Evolutionary conservation across 2,888 invertebrate genomes (phyloP).

Genomic region (Zeuzera pyrina): DNA sequence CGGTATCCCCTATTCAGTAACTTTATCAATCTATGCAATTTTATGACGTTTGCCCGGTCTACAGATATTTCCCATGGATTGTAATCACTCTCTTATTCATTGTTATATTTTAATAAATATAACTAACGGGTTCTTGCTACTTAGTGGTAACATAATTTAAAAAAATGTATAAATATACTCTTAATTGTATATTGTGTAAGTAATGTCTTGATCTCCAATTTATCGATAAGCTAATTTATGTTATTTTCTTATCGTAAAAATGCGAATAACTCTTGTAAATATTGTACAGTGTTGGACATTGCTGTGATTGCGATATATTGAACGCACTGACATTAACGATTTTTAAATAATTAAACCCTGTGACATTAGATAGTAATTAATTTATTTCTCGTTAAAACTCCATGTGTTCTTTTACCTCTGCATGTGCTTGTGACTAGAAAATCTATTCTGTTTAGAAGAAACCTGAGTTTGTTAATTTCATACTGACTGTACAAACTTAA

Average conservation of each 20-base stretch:
- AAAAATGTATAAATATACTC: slow-evolving; percentile 2
- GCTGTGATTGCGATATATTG: slow-evolving; percentile 27
- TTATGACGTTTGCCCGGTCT: no score
- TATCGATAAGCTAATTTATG: slow-evolving; percentile 49
- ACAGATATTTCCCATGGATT: no score
- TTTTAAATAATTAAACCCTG: background rate
- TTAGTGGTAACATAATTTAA: slow-evolving; percentile 23
- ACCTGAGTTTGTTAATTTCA: no score
- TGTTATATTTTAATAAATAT: slow-evolving; percentile 27
- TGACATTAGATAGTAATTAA: no score
- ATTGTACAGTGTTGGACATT: slow-evolving; percentile 58
- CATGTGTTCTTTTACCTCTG: no score
- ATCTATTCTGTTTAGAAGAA: no score
- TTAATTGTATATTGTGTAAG: slow-evolving; percentile 19
- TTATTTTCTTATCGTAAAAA: slow-evolving; percentile 58
- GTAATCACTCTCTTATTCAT: no score
- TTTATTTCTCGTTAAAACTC: no score
- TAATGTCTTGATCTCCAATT: slow-evolving; percentile 52
- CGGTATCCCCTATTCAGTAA: no score
- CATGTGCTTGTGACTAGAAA: no score
- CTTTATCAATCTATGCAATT: no score
- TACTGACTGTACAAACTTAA: no score
- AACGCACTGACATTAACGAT: background rate
- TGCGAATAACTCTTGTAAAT: slow-evolving; percentile 32
- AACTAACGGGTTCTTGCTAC: slow-evolving; percentile 41